phyloP scores from a whole-genome alignment of 1,140 invertebrate genomes.

The Zelostemma sp. region DNA sequence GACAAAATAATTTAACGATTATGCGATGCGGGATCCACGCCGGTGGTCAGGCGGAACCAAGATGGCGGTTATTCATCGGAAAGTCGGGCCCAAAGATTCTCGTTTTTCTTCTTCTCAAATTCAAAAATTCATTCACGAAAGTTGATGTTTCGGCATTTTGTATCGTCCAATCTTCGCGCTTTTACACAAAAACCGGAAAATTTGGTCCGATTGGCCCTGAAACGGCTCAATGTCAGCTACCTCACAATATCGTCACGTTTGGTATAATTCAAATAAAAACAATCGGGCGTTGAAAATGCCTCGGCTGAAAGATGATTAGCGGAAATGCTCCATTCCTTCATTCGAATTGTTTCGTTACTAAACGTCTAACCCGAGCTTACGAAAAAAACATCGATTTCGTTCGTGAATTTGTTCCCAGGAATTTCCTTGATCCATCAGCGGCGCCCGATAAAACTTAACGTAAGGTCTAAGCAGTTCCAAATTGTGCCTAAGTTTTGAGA shows the following conservation, averaged over 20 bases:
- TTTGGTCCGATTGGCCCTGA: constrained; percentile 63
- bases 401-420: not conserved
- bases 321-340: constrained; percentile 2
- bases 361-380: not conserved
- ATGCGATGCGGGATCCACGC: constrained; percentile 55
- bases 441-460: constrained; percentile 22
- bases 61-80: constrained; percentile 63
- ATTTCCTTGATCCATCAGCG: constrained; percentile 13
- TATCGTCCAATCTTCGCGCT: too few species aligned
- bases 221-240: constrained; percentile 68
- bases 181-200: constrained; percentile 45
- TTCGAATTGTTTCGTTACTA: not conserved
- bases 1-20: constrained; percentile 52
- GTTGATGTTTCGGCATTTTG: too few species aligned
- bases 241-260: constrained; percentile 65
- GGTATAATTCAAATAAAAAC: constrained; percentile 51
- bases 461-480: constrained; percentile 69
- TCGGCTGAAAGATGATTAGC: not conserved
- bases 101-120: constrained; percentile 54
- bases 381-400: not conserved
- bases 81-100: constrained; percentile 58
- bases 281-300: constrained; percentile 36
- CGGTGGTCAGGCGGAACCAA: constrained; percentile 64
- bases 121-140: too few species aligned
- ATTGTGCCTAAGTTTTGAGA: constrained; percentile 70